These are phyloP conservation scores for Corythornis vintsioides DNA, from an alignment of 2,113 vertebrate species.

Conservation along the genomic window DNA sequence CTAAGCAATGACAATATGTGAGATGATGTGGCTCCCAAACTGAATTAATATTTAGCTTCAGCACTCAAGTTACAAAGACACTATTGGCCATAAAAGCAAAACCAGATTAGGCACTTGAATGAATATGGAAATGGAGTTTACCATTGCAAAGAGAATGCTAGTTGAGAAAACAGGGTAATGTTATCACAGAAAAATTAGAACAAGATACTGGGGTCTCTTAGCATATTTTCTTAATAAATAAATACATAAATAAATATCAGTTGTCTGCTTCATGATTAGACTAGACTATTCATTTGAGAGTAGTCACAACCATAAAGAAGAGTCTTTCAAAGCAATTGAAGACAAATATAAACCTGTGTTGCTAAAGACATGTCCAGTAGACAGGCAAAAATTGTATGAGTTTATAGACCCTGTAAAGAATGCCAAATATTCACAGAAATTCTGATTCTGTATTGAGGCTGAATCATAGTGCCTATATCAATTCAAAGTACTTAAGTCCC, in stretches of 20 bases:
- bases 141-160: fast-evolving
- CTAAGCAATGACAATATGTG: neutral
- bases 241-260: neutral
- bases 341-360: neutral
- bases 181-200: neutral
- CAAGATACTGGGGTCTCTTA: neutral
- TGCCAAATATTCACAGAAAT: neutral
- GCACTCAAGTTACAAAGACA: neutral
- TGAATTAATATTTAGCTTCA: neutral
- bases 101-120: neutral
- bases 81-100: neutral
- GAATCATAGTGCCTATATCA: neutral
- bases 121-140: neutral
- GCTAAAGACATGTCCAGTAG: neutral
- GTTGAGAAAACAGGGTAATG: neutral
- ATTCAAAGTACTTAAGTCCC: neutral
- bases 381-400: neutral
- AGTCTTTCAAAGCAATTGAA: neutral
- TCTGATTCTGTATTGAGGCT: neutral
- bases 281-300: neutral
- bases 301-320: neutral
- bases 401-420: neutral
- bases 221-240: too few species aligned
- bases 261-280: neutral
- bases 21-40: neutral